phyloP scores from a whole-genome alignment of 1,140 invertebrate species.

The Micrasema longulum region DNA sequence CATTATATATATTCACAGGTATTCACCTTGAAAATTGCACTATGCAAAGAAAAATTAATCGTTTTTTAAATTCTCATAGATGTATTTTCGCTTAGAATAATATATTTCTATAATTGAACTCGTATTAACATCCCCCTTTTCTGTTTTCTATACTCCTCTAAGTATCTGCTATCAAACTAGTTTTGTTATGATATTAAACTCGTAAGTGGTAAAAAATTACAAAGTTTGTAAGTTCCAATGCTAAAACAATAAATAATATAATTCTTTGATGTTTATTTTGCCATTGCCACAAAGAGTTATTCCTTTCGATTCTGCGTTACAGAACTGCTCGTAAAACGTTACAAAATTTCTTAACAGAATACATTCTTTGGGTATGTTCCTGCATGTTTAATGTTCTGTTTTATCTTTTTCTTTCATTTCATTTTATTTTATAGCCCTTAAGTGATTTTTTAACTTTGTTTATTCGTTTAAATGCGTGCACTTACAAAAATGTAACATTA shows the following conservation, averaged over 20 bases:
- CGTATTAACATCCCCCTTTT: not conserved
- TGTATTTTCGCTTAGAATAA: too few relatives aligned
- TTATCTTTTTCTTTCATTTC: not conserved
- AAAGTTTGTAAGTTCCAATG: too few relatives aligned
- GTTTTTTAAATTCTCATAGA: too few relatives aligned
- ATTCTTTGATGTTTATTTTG: constrained; percentile 31
- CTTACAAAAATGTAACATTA: too few relatives aligned
- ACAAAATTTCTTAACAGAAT: constrained; percentile 4
- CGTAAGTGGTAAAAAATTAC: too few relatives aligned
- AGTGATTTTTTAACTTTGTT: not conserved
- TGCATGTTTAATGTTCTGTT: not conserved
- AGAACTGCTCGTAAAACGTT: constrained; percentile 26
- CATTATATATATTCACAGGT: too few relatives aligned
- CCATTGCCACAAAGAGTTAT: constrained; percentile 12
- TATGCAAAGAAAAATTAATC: too few relatives aligned
- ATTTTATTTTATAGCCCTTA: constrained; percentile 1
- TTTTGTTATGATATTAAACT: too few relatives aligned
- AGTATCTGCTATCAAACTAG: too few relatives aligned
- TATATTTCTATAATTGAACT: not conserved
- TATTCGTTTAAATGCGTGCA: not conserved
- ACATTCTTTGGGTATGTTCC: constrained; percentile 3
- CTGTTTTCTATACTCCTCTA: constrained; percentile 1
- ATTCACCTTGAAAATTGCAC: too few relatives aligned
- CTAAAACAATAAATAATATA: not conserved
- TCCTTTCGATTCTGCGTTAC: constrained; percentile 4